Conservation (phyloP, 2,113 vertebrate species). For the Puffinus mauretanicus region DNA sequence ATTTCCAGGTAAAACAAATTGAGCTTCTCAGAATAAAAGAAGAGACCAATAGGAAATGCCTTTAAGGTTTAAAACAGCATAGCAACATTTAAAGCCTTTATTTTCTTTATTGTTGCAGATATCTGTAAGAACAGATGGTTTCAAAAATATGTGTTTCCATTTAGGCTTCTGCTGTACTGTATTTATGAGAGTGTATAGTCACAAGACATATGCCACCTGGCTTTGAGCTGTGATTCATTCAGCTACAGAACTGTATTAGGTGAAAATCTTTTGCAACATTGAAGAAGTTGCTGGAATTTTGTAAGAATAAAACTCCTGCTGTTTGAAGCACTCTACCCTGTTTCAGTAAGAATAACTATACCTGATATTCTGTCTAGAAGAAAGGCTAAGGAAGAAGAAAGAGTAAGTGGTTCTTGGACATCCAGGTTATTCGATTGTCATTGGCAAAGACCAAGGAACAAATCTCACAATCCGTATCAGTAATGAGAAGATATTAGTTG, state of each 20-base stretch:
- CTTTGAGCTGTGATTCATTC: neutral
- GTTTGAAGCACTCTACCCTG: neutral
- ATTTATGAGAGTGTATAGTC: constrained; percentile 23
- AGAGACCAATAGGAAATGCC: neutral
- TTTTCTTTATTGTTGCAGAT: constrained; percentile 52
- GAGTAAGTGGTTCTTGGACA: neutral
- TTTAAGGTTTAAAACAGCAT: neutral
- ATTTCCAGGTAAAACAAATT: constrained; percentile 15
- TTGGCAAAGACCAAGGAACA: neutral
- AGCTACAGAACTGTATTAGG: neutral
- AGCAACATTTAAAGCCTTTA: neutral
- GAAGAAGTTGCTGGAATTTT: neutral
- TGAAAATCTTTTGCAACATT: neutral
- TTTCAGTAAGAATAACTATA: neutral
- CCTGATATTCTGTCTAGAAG: neutral
- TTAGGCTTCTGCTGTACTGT: constrained; percentile 33
- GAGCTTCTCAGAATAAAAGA: neutral
- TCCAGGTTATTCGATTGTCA: neutral
- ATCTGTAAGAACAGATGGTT: constrained; percentile 58
- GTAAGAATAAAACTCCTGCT: neutral
- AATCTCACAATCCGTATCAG: neutral
- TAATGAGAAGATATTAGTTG: neutral
- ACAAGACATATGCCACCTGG: constrained; percentile 47
- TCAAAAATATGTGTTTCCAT: constrained; percentile 40
- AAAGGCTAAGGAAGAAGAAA: neutral